Evolutionary conservation across 2,113 vertebrate genomes (phyloP), one percentile per base, ranked within the genome.

Genomic region (Poecile atricapillus): DNA sequence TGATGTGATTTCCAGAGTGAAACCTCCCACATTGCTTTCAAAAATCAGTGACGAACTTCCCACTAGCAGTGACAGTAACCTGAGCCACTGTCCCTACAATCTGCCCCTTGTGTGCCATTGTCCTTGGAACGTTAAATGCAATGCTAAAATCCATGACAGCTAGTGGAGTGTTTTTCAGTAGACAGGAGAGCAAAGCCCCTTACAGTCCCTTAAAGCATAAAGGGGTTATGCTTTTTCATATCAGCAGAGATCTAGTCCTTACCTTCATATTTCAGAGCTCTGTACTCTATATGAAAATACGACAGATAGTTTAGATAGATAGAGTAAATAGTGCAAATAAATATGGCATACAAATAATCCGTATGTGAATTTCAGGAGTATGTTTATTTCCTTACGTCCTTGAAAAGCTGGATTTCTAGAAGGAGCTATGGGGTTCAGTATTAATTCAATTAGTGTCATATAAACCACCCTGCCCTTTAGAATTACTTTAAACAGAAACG

Each of bases 381-480:
- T 43, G 7, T 50, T 39, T 60, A 85, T 79, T 81, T 83, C 43
- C 37, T 78, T 79, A 20, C 28, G 28, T 82, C 76, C 14, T 23
- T 56, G 16, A 65, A 44, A 24, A 67, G 37, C 0, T 64, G 39
- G 50, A 80, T 77, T 93, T 80, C 59, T 47, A 60, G 17, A 53
- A 79, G 2, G 3, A 91, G 46, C 43, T 73, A 21, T 37, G 39
- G 22, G 39, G 25, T 30, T 87, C 62, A 86, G 56, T 86, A 92
- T 78, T 50, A 74, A 75, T 89, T 87, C 62, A 93, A 79, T 94
- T 94, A 89, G 55, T 87, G 50, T 95, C 74, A 82, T 85, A 52
- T 83, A 91, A 87, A 68, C 12, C 39, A 84, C 23, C 20, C 65
- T 94, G 89, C 95, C 89, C 89, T 95, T 95, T 89, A 53, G 46